These are phyloP conservation scores for Apodemia mormo DNA, from an alignment of 2,888 invertebrate species.

Conservation along the genomic window DNA sequence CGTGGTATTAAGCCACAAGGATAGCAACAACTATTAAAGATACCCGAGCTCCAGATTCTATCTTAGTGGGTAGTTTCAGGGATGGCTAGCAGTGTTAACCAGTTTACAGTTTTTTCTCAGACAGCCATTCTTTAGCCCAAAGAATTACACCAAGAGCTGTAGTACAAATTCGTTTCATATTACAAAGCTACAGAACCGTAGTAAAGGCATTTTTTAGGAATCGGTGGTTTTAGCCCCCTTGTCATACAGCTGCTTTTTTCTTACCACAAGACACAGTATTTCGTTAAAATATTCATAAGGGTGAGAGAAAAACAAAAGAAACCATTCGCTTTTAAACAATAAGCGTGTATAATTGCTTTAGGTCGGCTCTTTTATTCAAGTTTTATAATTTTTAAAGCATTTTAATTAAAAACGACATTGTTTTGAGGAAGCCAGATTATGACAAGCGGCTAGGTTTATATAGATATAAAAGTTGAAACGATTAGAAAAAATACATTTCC, in stretches of 20 bases:
- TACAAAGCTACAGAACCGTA: neutral
- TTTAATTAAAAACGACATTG: conserved; percentile 68
- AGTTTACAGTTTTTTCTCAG: too few relatives aligned
- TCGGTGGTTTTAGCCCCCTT: neutral
- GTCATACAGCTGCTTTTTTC: conserved; percentile 7
- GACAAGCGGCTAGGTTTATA: conserved; percentile 53
- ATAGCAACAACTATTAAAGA: too few relatives aligned
- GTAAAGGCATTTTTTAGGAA: neutral
- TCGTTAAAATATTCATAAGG: conserved; percentile 19
- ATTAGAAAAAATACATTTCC: conserved; percentile 54
- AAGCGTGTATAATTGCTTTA: conserved; percentile 49
- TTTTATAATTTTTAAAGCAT: conserved; percentile 61
- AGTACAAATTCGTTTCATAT: too few relatives aligned
- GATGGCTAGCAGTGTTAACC: too few relatives aligned
- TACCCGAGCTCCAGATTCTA: too few relatives aligned
- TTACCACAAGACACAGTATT: conserved; percentile 18
- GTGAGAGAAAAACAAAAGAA: conserved; percentile 10
- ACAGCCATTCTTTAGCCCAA: too few relatives aligned
- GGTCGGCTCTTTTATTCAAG: conserved; percentile 48
- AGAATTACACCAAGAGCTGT: too few relatives aligned
- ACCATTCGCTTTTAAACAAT: conserved; percentile 38
- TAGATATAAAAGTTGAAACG: conserved; percentile 49
- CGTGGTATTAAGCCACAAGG: too few relatives aligned
- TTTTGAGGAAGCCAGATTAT: conserved; percentile 62
- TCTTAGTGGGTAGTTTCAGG: too few relatives aligned